A percentile compares a stretch with the other conserved stretches of the same genome.
phyloP scores from a whole-genome alignment of 2,797 vertebrate genomes.

The Odontamblyopus lacepedii region DNA sequence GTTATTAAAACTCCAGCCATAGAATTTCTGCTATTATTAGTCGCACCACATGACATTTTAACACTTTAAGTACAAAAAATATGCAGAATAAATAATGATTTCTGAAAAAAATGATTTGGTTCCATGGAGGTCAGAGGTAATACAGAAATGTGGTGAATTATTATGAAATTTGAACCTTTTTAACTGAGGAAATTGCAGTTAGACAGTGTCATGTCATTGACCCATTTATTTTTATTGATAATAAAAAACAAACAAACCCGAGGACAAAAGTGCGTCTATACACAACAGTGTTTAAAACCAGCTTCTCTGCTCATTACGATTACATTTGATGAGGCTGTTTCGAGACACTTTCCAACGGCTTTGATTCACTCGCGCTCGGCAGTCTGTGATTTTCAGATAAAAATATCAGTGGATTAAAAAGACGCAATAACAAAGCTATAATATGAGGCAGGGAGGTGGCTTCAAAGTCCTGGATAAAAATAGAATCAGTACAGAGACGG shows the following conservation, averaged over 20 bases:
- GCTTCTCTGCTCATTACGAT: background rate
- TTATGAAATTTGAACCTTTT: too few species aligned
- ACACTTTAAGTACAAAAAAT: too few species aligned
- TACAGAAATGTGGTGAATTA: too few species aligned
- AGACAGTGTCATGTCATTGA: too few species aligned
- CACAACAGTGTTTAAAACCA: background rate
- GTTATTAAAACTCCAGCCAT: too few species aligned
- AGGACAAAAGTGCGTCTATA: background rate
- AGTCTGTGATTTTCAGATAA: constrained; percentile 20
- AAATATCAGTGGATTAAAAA: constrained; percentile 22
- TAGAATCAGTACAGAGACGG: background rate
- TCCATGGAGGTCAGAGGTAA: too few species aligned
- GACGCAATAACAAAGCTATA: constrained; percentile 3
- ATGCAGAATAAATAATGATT: too few species aligned
- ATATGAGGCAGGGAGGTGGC: constrained; percentile 3
- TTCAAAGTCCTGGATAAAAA: constrained; percentile 6
- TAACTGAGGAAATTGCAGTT: too few species aligned
- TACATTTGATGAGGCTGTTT: constrained; percentile 18
- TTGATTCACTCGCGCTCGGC: background rate
- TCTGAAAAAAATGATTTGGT: too few species aligned
- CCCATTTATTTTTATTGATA: background rate
- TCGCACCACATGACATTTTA: too few species aligned
- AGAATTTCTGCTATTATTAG: too few species aligned
- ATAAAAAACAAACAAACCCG: constrained; percentile 1
- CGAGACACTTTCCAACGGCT: background rate